Conservation (phyloP, 2,888 invertebrate species). For the Mythimna loreyi region DNA sequence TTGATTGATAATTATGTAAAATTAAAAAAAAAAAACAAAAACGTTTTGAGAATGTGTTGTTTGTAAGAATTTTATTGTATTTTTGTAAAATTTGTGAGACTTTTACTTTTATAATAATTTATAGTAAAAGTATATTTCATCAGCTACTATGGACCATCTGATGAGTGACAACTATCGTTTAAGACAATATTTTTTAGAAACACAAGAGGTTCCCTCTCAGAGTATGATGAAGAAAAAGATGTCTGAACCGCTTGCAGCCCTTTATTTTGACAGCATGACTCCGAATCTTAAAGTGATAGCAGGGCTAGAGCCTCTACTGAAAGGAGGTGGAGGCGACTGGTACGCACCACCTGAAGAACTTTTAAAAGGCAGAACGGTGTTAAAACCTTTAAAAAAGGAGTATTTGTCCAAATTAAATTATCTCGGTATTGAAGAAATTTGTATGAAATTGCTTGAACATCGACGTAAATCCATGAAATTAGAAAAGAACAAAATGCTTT, state of each 20-base stretch:
- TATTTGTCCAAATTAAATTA: slow-evolving; percentile 75
- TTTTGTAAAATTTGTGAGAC: slow-evolving; percentile 6
- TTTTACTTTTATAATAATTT: slow-evolving; percentile 27
- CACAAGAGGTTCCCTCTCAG: slow-evolving; percentile 82
- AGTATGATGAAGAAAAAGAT: slow-evolving; percentile 80
- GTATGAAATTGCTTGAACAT: slow-evolving; percentile 69
- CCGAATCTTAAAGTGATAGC: slow-evolving; percentile 79
- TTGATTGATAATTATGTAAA: background rate
- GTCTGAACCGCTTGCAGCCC: slow-evolving; percentile 78
- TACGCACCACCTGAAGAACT: slow-evolving; percentile 80
- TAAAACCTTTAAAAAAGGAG: slow-evolving; percentile 78
- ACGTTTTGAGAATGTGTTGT: slow-evolving; percentile 11
- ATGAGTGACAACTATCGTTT: slow-evolving; percentile 79
- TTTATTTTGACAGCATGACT: slow-evolving; percentile 85
- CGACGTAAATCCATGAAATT: slow-evolving; percentile 70
- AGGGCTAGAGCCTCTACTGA: slow-evolving; percentile 82
- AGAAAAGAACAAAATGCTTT: slow-evolving; percentile 69
- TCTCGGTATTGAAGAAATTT: slow-evolving; percentile 76
- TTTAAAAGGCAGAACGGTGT: slow-evolving; percentile 76
- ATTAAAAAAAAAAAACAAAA: too few species aligned
- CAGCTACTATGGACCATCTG: slow-evolving; percentile 34
- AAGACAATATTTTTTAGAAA: slow-evolving; percentile 80
- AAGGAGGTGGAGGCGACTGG: slow-evolving; percentile 84
- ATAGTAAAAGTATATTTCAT: background rate
- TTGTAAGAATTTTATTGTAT: slow-evolving; percentile 9